Evolutionary conservation across 2,113 vertebrate species (phyloP).

Genomic region (Dipodomys merriami): DNA sequence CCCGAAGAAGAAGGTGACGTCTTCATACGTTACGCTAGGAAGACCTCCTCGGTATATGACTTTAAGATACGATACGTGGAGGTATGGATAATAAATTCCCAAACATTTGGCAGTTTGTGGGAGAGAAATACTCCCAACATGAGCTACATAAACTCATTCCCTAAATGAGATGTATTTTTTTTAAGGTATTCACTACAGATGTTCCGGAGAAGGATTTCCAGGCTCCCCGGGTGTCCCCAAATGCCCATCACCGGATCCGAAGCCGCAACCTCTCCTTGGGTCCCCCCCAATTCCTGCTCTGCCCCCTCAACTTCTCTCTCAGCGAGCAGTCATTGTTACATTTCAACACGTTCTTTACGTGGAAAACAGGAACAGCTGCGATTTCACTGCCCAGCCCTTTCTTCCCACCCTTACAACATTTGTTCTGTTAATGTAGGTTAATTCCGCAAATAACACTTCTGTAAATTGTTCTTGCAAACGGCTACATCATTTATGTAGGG

Average conservation of each 20-base stretch:
- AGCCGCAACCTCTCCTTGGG: conserved; percentile 89
- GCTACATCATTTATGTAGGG: conserved; percentile 99
- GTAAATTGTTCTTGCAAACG: conserved; percentile 99
- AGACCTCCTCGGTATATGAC: conserved; percentile 11
- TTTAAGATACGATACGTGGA: conserved; percentile 72
- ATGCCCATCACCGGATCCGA: conserved; percentile 87
- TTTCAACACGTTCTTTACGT: conserved; percentile 90
- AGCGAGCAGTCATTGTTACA: conserved; percentile 91
- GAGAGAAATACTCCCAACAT: conserved; percentile 88
- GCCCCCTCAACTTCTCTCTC: conserved; percentile 90
- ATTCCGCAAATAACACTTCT: conserved; percentile 98
- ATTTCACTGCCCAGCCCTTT: conserved; percentile 91
- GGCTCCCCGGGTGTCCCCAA: conserved; percentile 89
- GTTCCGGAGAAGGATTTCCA: conserved; percentile 90
- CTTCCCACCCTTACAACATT: conserved; percentile 91
- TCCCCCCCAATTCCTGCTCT: conserved; percentile 89
- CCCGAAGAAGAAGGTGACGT: neutral
- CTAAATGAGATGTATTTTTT: conserved; percentile 89
- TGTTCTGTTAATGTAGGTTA: conserved; percentile 96
- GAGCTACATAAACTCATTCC: conserved; percentile 90
- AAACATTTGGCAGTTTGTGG: conserved; percentile 85
- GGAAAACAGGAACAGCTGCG: conserved; percentile 89
- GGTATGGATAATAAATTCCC: conserved; percentile 85
- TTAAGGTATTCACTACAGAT: conserved; percentile 89
- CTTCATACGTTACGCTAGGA: neutral